Evolutionary conservation across 30 jellyfish, hydroid and myxozoan species (phyloP).

Genomic region (Cassiopea andromeda): DNA sequence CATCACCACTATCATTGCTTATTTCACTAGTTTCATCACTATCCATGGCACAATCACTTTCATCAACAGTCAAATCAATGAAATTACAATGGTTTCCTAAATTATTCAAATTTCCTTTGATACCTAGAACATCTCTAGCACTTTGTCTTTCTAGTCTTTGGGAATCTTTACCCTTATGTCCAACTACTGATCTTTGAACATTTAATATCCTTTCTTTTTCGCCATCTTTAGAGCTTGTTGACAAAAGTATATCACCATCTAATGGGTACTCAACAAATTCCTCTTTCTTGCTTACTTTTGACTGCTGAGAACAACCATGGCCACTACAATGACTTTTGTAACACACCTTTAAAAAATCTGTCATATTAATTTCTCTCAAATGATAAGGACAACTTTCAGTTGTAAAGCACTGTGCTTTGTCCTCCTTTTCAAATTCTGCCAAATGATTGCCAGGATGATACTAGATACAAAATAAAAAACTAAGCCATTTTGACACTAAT

Average conservation of each 20-base stretch:
- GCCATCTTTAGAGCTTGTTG: no score
- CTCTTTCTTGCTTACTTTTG: no score
- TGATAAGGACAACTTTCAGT: not conserved
- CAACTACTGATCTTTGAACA: no score
- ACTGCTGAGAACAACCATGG: not conserved
- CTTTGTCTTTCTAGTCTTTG: not conserved
- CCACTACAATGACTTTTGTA: not conserved
- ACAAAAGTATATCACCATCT: no score
- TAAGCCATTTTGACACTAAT: no score
- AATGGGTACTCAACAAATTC: no score
- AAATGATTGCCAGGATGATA: not conserved
- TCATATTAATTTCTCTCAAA: not conserved
- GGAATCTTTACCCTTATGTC: not conserved
- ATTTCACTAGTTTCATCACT: not conserved
- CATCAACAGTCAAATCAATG: not conserved
- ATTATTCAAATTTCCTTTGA: not conserved
- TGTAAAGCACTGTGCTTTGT: not conserved
- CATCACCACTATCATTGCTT: not conserved
- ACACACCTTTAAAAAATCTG: not conserved
- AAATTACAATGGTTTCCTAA: not conserved
- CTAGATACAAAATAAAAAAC: not conserved
- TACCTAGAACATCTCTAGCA: not conserved
- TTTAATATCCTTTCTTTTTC: no score
- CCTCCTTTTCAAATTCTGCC: not conserved
- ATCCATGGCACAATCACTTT: not conserved